Percentiles rank a stretch among this genome's conserved stretches.
Conservation (phyloP, 2,113 vertebrate genomes). For the Donacobius atricapilla region DNA sequence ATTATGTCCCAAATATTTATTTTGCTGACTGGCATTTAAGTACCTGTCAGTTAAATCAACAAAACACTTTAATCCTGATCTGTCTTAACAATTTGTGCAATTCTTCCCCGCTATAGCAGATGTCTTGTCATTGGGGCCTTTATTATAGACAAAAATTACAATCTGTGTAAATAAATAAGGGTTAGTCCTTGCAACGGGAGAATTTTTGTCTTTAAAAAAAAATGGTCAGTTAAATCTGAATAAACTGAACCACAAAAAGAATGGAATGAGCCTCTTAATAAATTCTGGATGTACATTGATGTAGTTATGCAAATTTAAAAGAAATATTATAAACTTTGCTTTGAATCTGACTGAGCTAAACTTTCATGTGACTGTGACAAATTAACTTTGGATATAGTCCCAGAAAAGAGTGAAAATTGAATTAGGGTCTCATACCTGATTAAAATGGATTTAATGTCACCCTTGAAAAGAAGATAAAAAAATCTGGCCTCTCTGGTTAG, state of each 20-base stretch:
- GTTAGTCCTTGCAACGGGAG: not conserved
- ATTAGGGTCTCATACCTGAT: slow-evolving; percentile 25
- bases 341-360: not conserved
- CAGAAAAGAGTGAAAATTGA: slow-evolving; percentile 28
- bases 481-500: not conserved
- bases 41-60: not conserved
- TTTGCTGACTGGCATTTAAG: not conserved
- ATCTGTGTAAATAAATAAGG: not conserved
- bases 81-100: not conserved
- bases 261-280: not conserved
- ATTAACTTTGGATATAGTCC: slow-evolving; percentile 24
- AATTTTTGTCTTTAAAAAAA: not conserved
- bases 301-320: not conserved
- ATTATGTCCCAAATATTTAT: not conserved
- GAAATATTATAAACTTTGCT: slow-evolving; percentile 9
- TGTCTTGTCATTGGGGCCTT: not conserved
- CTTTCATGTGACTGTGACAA: slow-evolving; percentile 10
- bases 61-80: not conserved
- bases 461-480: not conserved
- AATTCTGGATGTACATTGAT: not conserved
- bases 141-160: not conserved
- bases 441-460: slow-evolving; percentile 39
- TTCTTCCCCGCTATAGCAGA: not conserved
- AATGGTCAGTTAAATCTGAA: not conserved
- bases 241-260: not conserved